phyloP scores from a whole-genome alignment of 2,888 invertebrate genomes.

The Acronicta aceris region DNA sequence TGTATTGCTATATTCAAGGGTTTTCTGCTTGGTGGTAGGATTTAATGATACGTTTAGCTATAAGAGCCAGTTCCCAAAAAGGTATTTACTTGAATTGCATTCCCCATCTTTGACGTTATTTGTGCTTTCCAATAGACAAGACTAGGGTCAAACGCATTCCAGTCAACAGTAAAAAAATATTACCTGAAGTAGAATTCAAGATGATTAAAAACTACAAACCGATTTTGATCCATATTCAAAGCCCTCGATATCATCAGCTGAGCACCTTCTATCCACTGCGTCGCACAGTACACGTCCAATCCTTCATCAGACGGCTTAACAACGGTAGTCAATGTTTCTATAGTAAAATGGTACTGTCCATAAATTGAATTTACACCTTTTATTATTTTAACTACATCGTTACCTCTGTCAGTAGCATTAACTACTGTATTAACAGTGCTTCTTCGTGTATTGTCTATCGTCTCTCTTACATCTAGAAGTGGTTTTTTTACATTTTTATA shows the following conservation, averaged over 20 bases:
- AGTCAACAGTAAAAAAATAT: too few relatives aligned
- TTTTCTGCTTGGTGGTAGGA: too few relatives aligned
- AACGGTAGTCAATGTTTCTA: conserved; percentile 91
- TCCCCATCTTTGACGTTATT: too few relatives aligned
- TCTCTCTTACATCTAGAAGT: conserved; percentile 63
- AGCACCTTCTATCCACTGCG: conserved; percentile 89
- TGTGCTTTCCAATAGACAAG: too few relatives aligned
- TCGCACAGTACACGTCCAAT: conserved; percentile 89
- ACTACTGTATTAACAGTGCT: conserved; percentile 39
- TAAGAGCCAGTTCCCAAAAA: too few relatives aligned
- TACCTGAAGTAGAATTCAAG: not conserved
- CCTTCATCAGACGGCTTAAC: conserved; percentile 92
- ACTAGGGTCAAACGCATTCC: too few relatives aligned
- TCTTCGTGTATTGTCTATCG: conserved; percentile 61
- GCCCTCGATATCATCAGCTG: conserved; percentile 88
- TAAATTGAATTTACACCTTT: conserved; percentile 86
- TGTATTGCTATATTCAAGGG: too few relatives aligned
- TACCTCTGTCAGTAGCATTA: conserved; percentile 67
- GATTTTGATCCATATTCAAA: conserved; percentile 88
- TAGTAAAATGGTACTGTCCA: conserved; percentile 92
- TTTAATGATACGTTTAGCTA: too few relatives aligned
- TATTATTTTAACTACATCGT: conserved; percentile 76
- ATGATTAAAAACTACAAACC: conserved; percentile 68
- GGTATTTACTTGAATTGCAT: too few relatives aligned
- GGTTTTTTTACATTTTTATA: conserved; percentile 80